phyloP scores from a whole-genome alignment of 2,888 invertebrate species.

The Antheraea yamamai region DNA sequence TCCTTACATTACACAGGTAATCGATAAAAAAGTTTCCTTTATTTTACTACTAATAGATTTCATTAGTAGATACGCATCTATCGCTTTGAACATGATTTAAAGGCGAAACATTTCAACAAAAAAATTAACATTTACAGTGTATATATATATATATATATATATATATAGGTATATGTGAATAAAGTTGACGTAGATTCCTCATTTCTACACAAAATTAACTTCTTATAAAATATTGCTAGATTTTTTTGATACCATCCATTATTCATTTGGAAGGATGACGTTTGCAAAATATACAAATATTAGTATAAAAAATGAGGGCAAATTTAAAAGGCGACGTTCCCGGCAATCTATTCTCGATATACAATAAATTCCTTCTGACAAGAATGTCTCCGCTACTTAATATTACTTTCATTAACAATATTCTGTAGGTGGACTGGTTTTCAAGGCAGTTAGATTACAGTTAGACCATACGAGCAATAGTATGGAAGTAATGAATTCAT shows the following conservation, averaged over 20 bases:
- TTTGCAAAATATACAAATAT: conserved; percentile 1
- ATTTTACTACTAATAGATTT: not conserved
- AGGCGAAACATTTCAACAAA: too few species aligned
- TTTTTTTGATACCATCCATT: not conserved
- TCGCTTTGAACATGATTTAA: not conserved
- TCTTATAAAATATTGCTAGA: not conserved
- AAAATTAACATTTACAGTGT: too few species aligned
- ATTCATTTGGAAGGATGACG: conserved; percentile 5
- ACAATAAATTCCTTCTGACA: conserved; percentile 22
- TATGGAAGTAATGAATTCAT: conserved; percentile 14
- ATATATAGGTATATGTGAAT: not conserved
- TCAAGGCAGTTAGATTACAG: conserved; percentile 35
- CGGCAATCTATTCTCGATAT: conserved; percentile 17
- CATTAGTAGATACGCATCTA: not conserved
- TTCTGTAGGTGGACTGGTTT: conserved; percentile 34
- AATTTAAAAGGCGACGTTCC: conserved; percentile 3
- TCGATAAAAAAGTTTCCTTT: not conserved
- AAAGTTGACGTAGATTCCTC: not conserved
- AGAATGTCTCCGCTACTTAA: conserved; percentile 22
- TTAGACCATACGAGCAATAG: conserved; percentile 26
- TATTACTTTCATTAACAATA: conserved; percentile 8
- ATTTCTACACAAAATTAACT: not conserved
- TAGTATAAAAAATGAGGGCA: conserved; percentile 6
- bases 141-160: too few species aligned
- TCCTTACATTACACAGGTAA: too few species aligned